Percentiles rank a stretch among this genome's conserved stretches.
phyloP scores from a whole-genome alignment of 2,113 vertebrate genomes.

The Laticauda laticaudata region DNA sequence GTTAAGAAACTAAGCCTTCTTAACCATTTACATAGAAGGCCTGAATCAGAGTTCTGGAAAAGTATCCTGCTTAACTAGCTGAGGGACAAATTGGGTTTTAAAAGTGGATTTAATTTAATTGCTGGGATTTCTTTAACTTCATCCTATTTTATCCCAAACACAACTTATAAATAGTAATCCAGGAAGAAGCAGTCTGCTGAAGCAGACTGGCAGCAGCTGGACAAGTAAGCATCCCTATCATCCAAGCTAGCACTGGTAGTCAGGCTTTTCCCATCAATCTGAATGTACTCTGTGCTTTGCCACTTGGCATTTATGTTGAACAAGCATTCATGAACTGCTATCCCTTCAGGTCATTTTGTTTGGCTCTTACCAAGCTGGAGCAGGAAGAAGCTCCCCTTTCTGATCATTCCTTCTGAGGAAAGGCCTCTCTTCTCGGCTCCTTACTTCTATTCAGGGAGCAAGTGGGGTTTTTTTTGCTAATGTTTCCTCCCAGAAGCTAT shows the following conservation, averaged over 20 bases:
- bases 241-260: not conserved
- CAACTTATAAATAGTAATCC: not conserved
- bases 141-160: not conserved
- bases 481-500: not conserved
- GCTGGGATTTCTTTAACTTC: not conserved
- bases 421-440: not conserved
- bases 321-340: not conserved
- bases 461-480: not conserved
- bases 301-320: not conserved
- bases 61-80: not conserved
- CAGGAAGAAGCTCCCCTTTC: not conserved
- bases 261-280: not conserved
- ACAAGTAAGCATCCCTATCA: not conserved
- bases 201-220: not conserved
- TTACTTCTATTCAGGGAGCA: not conserved
- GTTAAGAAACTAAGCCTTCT: not conserved
- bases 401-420: not conserved
- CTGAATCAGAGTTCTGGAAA: not conserved
- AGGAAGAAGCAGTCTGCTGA: not conserved
- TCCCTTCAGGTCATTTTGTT: not conserved
- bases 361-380: not conserved
- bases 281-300: not conserved
- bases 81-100: not conserved
- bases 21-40: not conserved
- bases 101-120: not conserved